These are phyloP conservation scores for Drosophila maculinotata DNA, from an alignment of 2,888 invertebrate species.

Conservation along the genomic window DNA sequence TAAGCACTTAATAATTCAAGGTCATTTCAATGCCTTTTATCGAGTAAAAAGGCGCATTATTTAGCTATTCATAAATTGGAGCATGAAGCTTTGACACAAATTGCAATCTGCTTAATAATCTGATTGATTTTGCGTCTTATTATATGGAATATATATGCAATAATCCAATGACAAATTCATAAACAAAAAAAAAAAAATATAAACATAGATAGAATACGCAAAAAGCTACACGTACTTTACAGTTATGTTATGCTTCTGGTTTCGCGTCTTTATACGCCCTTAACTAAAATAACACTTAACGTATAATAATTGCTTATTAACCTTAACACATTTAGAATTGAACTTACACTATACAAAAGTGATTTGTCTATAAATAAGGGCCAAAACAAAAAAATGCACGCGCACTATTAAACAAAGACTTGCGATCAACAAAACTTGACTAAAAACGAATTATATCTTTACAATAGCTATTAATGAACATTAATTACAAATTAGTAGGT, in stretches of 20 bases:
- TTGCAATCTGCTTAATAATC: neutral
- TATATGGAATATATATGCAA: neutral
- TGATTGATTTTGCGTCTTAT: slow-evolving; percentile 2
- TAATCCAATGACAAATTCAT: slow-evolving; percentile 10
- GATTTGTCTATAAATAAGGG: slow-evolving; percentile 42
- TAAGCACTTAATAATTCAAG: slow-evolving; percentile 43
- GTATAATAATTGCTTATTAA: slow-evolving; percentile 56
- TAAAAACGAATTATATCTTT: slow-evolving; percentile 51
- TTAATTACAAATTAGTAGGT: slow-evolving; percentile 70
- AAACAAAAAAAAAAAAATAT: slow-evolving; percentile 8
- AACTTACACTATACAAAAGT: slow-evolving; percentile 69
- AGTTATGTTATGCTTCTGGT: slow-evolving; percentile 16
- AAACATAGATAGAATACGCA: slow-evolving; percentile 22
- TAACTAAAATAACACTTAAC: slow-evolving; percentile 81
- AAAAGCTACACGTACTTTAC: slow-evolving; percentile 39
- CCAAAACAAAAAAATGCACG: slow-evolving; percentile 55
- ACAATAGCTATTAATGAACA: slow-evolving; percentile 60
- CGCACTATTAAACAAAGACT: slow-evolving; percentile 48
- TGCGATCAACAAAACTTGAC: slow-evolving; percentile 50
- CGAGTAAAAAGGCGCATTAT: slow-evolving; percentile 37
- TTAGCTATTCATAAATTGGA: slow-evolving; percentile 21
- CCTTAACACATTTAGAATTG: slow-evolving; percentile 65
- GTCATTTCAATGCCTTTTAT: slow-evolving; percentile 9
- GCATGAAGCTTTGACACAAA: slow-evolving; percentile 55
- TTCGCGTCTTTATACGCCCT: slow-evolving; percentile 30